Evolutionary conservation across 2,113 vertebrate species (phyloP), one percentile per base, ranked within the genome.

Genomic region (Alaudala cheleensis): DNA sequence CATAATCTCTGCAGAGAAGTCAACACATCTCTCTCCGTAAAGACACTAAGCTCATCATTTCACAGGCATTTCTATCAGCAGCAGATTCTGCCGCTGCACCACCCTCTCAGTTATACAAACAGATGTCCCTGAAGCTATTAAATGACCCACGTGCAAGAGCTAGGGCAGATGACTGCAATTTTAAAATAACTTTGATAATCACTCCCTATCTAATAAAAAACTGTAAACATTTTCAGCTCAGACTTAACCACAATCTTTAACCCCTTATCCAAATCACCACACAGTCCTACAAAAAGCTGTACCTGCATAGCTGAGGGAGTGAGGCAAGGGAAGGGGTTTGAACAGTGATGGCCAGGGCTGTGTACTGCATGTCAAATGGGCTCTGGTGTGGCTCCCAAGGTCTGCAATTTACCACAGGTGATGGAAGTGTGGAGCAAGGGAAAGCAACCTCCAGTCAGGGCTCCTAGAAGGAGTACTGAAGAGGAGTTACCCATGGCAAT

Each of bases 261-360:
- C 18, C 33, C 62, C 11, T 67, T 77, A 18, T 29, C 4, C n/a
- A 45, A 37, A 28, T 45, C 37, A 56, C 29, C 33, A 22, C n/a
- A 14, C 3, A 1, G 29, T 64, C n/a, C 54, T 69, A 44, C 67
- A 40, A 40, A 51, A 76, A 62, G 42, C 57, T 72, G 23, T 51
- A 25, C 47, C 26, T 58, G 28, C 0, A 0, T 9, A 83, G 53
- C 71, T 5, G 25, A 76, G 33, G n/a, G 42, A 44, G 12, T 4
- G 33, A 72, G 57, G 24, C 12, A 22, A 42, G 9, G 12, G 25
- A 34, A n/a, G 25, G 17, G 11, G 12, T 47, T 50, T 45, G 51
- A 71, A 39, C 56, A 42, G 66, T 1, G 12, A 28, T 72, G 49
- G 33, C 44, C 33, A 50, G 64, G 39, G 40, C n/a, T 89, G 2